Percentiles rank a stretch among this genome's conserved stretches.
These are phyloP conservation scores for Ormyrus labotus DNA, from an alignment of 2,888 invertebrate genomes.

Conservation along the genomic window DNA sequence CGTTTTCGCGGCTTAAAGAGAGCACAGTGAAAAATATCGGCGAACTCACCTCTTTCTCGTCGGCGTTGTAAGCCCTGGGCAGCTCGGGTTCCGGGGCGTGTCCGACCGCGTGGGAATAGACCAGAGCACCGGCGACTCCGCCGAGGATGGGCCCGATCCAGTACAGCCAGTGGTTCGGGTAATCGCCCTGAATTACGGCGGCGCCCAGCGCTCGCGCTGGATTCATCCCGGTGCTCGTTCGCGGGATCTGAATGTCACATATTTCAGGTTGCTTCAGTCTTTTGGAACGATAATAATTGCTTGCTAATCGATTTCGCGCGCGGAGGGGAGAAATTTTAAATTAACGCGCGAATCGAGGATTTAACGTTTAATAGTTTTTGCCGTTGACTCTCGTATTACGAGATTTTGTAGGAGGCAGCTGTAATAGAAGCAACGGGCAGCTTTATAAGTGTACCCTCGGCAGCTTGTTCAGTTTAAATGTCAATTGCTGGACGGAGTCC, in stretches of 20 bases:
- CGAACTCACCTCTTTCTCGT: constrained; percentile 74
- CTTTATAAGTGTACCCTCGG: too few species aligned
- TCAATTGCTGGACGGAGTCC: too few species aligned
- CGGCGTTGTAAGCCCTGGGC: constrained; percentile 72
- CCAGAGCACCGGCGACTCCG: constrained; percentile 85
- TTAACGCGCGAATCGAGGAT: background rate
- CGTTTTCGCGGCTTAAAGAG: background rate
- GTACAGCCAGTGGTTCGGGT: constrained; percentile 92
- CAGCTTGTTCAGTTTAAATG: too few species aligned
- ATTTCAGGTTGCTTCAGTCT: too few species aligned
- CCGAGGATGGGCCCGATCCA: constrained; percentile 93
- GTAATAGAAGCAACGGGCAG: background rate
- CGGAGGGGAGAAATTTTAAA: too few species aligned
- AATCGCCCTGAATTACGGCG: constrained; percentile 85
- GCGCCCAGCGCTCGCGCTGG: constrained; percentile 93
- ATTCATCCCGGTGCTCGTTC: constrained; percentile 94
- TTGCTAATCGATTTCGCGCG: too few species aligned
- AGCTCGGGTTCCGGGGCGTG: constrained; percentile 70
- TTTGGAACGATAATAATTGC: too few species aligned
- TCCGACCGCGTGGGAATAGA: constrained; percentile 81
- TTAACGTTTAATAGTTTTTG: background rate
- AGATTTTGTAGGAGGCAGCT: constrained; percentile 6
- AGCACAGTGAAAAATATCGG: background rate
- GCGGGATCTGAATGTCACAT: constrained; percentile 74
- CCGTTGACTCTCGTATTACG: constrained; percentile 10